Conservation (phyloP, 2,113 vertebrate species). For the Corythaixoides concolor region DNA sequence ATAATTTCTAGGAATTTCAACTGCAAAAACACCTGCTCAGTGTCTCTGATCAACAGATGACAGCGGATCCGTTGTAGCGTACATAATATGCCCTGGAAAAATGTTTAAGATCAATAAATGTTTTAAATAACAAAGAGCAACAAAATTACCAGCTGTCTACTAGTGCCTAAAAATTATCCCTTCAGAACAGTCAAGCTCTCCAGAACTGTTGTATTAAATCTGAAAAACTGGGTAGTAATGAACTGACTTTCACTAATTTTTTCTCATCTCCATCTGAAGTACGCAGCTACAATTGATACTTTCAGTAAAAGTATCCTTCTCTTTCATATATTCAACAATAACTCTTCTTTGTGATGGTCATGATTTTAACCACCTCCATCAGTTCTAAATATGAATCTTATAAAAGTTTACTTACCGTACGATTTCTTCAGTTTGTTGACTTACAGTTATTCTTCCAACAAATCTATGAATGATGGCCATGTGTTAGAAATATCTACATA, state of each 20-base stretch:
- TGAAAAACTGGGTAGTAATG: neutral
- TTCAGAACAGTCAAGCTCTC: neutral
- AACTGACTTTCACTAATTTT: neutral
- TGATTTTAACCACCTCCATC: neutral
- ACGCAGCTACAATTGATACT: neutral
- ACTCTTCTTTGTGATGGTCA: neutral
- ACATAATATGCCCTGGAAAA: rapidly evolving
- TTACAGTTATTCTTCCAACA: conserved; percentile 91
- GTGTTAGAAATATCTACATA: conserved; percentile 21
- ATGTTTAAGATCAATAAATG: neutral
- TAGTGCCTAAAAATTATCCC: neutral
- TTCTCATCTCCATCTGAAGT: neutral
- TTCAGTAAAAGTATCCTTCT: neutral
- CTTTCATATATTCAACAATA: neutral
- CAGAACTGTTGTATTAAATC: neutral
- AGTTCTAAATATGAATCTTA: neutral
- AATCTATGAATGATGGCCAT: conserved; percentile 78
- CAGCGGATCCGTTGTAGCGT: neutral
- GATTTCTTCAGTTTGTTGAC: conserved; percentile 89
- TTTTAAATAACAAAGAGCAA: neutral
- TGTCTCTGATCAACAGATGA: neutral
- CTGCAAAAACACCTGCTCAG: neutral
- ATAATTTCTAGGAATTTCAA: neutral
- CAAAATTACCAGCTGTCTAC: neutral
- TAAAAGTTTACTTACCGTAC: conserved; percentile 83